Percentiles rank a stretch among this genome's conserved stretches.
phyloP scores from a whole-genome alignment of 2,113 vertebrate species.

The Shinisaurus crocodilurus region DNA sequence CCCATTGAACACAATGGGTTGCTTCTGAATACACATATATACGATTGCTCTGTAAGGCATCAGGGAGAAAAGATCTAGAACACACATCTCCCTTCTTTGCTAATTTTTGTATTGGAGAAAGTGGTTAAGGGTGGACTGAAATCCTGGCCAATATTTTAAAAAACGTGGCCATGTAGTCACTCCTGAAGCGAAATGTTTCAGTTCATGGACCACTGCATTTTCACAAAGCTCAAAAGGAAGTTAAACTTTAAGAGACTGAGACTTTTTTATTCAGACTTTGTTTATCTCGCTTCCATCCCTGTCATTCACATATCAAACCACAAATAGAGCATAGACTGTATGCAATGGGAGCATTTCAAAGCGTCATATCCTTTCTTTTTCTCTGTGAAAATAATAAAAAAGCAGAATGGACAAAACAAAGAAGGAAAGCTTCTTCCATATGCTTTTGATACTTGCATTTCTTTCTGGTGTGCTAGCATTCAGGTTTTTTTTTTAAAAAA shows the following conservation, averaged over 20 bases:
- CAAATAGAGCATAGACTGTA: constrained; percentile 11
- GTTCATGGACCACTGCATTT: constrained; percentile 27
- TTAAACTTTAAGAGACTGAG: background rate
- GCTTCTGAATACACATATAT: too few species aligned
- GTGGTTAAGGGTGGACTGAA: background rate
- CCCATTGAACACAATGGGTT: too few species aligned
- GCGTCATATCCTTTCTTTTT: background rate
- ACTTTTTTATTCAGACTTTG: background rate
- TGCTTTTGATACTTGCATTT: background rate
- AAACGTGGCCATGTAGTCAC: background rate
- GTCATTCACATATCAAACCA: constrained; percentile 24
- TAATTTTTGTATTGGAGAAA: background rate
- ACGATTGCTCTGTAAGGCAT: background rate
- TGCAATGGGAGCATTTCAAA: background rate
- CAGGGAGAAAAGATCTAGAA: background rate
- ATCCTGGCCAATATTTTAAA: background rate
- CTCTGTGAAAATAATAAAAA: background rate
- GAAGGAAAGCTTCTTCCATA: background rate
- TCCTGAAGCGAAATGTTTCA: background rate
- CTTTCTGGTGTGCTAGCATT: background rate
- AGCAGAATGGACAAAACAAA: background rate
- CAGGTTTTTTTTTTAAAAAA: background rate
- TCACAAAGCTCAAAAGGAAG: constrained; percentile 1
- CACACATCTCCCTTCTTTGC: background rate
- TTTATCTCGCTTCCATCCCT: constrained; percentile 14